These are phyloP conservation scores for Nettapus auritus DNA, from an alignment of 2,113 vertebrate genomes.

Conservation along the genomic window DNA sequence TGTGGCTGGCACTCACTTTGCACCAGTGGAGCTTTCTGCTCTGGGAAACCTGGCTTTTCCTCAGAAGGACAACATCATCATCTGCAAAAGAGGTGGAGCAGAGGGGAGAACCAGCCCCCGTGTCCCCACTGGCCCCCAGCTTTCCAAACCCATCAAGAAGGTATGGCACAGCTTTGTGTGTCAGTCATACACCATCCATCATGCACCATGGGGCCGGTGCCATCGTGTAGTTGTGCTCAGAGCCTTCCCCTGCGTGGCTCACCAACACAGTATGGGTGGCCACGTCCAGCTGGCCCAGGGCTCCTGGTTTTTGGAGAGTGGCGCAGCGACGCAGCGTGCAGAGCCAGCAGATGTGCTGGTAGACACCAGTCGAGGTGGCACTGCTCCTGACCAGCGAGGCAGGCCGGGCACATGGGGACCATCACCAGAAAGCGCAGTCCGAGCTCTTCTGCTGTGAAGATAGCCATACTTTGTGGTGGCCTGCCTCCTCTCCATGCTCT, in stretches of 20 bases:
- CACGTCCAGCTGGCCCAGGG: background rate
- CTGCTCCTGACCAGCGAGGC: background rate
- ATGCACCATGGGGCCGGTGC: background rate
- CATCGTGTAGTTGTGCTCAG: background rate
- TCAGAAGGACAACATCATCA: background rate
- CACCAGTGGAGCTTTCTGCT: background rate
- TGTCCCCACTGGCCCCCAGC: background rate
- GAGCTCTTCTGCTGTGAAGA: background rate
- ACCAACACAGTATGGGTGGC: background rate
- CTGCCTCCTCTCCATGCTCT: background rate
- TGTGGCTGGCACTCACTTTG: background rate
- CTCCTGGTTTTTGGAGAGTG: background rate
- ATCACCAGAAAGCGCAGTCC: background rate
- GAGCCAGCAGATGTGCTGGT: background rate
- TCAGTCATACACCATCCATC: background rate
- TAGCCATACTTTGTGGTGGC: background rate
- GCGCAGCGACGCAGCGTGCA: background rate
- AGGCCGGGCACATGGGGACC: background rate
- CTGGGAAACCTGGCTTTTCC: fast-evolving
- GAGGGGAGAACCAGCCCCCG: background rate
- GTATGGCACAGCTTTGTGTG: fast-evolving
- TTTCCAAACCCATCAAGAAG: background rate
- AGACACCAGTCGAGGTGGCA: background rate
- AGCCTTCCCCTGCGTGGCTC: background rate
- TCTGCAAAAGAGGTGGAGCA: background rate